Evolutionary conservation across 2,797 vertebrate genomes (phyloP).

Genomic region (Syncerus caffer): DNA sequence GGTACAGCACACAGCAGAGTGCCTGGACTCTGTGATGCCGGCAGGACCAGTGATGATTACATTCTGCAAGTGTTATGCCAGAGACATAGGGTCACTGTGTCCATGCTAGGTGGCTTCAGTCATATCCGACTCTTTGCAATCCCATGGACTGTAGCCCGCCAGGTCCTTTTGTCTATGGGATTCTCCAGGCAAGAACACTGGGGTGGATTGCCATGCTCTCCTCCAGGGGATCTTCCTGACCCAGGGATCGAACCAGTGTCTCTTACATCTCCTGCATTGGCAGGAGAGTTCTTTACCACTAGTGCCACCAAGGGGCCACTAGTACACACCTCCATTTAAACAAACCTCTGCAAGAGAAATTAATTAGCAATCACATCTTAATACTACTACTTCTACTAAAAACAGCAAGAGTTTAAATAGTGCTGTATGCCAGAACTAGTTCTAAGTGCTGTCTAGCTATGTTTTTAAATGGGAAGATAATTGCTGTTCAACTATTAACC

Average conservation of each 20-base stretch:
- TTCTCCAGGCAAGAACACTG: background rate
- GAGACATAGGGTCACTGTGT: background rate
- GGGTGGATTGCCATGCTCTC: background rate
- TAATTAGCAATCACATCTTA: background rate
- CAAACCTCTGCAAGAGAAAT: background rate
- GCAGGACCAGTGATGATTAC: background rate
- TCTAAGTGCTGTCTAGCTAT: background rate
- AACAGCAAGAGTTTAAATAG: background rate
- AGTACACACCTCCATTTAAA: background rate
- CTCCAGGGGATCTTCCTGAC: background rate
- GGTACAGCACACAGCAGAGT: fast-evolving
- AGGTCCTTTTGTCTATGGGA: background rate
- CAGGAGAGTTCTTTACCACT: background rate
- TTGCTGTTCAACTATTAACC: background rate
- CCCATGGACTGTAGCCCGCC: fast-evolving
- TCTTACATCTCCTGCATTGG: background rate
- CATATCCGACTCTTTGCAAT: background rate
- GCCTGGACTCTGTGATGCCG: background rate
- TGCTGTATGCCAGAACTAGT: background rate
- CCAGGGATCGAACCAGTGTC: background rate
- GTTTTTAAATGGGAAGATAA: background rate
- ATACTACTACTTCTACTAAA: background rate
- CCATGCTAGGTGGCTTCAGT: background rate
- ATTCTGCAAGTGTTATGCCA: background rate
- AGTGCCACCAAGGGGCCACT: background rate